Base-by-base conservation (phyloP, 2,113 vertebrate genomes). In the Ciconia boyciana region DNA sequence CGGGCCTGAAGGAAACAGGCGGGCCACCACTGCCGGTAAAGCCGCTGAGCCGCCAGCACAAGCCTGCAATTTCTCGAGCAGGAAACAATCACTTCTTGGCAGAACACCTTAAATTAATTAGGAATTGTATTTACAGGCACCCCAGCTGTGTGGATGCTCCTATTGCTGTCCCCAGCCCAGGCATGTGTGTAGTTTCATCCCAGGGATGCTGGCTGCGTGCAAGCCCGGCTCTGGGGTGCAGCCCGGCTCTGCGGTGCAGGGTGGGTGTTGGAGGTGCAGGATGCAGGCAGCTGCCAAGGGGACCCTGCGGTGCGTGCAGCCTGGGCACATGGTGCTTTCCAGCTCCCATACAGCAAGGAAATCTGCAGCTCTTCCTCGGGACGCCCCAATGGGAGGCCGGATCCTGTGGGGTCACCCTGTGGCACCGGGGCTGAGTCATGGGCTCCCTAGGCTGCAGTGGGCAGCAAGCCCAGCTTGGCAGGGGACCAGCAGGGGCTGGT, bases 51-150 rank as follows among this genome's bases (percentile, higher is more conserved):
- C 1, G 5, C 54, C 44, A 10, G n/a, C 4, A 0, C 24, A 4
- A 66, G 17, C 19, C 60, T 7, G 68, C 29, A 31, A 52, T 46
- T 90, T 90, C 92, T 87, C 13, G 16, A 21, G 86, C 91, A 92
- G 94, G 96, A 96, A 96, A 87, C 22, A 2, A 69, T 36, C 41
- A 20, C 8, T 41, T 54, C 75, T 87, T 90, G 94, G 74, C 96
- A 93, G 65, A 66, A 64, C 22, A 48, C n/a, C 3, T 58, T 1
- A 14, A 43, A 46, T 62, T 88, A 44, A 86, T 89, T 28, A 64
- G 32, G 75, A 64, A 71, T 46, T 49, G 52, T 41, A 18, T 57
- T 71, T 60, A 12, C 69, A 31, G 46, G 39, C 16, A 0, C 14
- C 52, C 17, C 1, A 10, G 36, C 48, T 2, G 6, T 1, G 19